A percentile compares a stretch with the other conserved stretches of the same genome.
phyloP scores from a whole-genome alignment of 2,797 vertebrate species.

The Tapirus indicus region DNA sequence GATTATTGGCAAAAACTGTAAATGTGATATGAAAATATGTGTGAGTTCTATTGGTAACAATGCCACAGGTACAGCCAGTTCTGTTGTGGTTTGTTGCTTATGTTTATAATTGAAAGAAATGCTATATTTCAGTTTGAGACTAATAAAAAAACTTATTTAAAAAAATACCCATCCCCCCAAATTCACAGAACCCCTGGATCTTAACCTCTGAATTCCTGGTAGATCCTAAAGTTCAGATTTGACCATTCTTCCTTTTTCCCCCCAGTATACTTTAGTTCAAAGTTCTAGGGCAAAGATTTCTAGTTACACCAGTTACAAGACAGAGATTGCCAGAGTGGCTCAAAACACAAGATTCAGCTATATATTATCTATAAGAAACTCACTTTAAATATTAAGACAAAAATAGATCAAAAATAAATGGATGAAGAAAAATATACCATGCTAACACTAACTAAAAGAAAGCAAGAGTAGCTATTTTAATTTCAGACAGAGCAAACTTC shows the following conservation, averaged over 20 bases:
- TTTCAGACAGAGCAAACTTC: not conserved
- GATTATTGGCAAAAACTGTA: not conserved
- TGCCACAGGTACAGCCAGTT: not conserved
- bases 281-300: not conserved
- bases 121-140: not conserved
- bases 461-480: not conserved
- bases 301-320: not conserved
- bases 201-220: not conserved
- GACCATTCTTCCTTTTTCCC: not conserved
- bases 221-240: not conserved
- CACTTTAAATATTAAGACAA: slow-evolving; percentile 11
- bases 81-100: not conserved
- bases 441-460: not conserved
- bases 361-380: not conserved
- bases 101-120: not conserved
- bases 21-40: not conserved
- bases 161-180: not conserved
- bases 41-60: not conserved
- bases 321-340: not conserved
- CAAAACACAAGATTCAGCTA: not conserved
- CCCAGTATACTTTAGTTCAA: not conserved
- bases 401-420: not conserved
- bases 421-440: not conserved
- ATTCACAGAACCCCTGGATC: not conserved
- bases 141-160: not conserved